Evolutionary conservation across 2,797 vertebrate genomes (phyloP).

Genomic region (Chelonia mydas): DNA sequence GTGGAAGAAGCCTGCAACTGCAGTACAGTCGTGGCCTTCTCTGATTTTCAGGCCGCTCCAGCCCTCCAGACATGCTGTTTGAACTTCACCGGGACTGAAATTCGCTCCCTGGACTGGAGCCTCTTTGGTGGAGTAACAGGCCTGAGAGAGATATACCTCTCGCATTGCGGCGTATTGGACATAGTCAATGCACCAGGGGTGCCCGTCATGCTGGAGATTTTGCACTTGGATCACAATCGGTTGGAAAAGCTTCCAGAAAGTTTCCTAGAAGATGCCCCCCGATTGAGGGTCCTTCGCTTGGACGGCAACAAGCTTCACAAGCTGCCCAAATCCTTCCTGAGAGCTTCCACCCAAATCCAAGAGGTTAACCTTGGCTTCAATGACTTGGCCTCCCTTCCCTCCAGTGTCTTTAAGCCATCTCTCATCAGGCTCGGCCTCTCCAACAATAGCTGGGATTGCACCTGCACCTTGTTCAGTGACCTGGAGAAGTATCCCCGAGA

Average conservation of each 20-base stretch:
- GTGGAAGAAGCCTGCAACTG: constrained; percentile 80
- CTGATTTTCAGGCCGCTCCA: constrained; percentile 74
- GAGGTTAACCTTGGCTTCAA: constrained; percentile 85
- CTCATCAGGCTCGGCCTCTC: constrained; percentile 83
- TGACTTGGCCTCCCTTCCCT: constrained; percentile 79
- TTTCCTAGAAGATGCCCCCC: constrained; percentile 83
- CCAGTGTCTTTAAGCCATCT: constrained; percentile 77
- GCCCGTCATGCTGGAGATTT: constrained; percentile 71
- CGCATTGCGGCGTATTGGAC: constrained; percentile 82
- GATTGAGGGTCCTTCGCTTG: constrained; percentile 84
- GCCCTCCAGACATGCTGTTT: constrained; percentile 83
- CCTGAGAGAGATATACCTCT: constrained; percentile 86
- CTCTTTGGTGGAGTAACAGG: constrained; percentile 73
- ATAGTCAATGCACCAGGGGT: constrained; percentile 47
- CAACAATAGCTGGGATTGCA: constrained; percentile 89
- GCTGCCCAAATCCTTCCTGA: constrained; percentile 85
- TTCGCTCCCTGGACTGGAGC: constrained; percentile 82
- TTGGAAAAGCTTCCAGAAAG: constrained; percentile 81
- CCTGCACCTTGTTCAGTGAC: constrained; percentile 82
- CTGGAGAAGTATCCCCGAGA: constrained; percentile 60
- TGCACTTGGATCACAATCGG: constrained; percentile 85
- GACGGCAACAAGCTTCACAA: constrained; percentile 82
- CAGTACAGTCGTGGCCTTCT: constrained; percentile 75
- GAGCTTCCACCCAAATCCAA: constrained; percentile 79
- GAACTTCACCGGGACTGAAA: constrained; percentile 86